Evolutionary conservation across 2,797 vertebrate species (phyloP), one percentile per base, ranked within the genome.

Genomic region (Oceanodroma leucorhoa): DNA sequence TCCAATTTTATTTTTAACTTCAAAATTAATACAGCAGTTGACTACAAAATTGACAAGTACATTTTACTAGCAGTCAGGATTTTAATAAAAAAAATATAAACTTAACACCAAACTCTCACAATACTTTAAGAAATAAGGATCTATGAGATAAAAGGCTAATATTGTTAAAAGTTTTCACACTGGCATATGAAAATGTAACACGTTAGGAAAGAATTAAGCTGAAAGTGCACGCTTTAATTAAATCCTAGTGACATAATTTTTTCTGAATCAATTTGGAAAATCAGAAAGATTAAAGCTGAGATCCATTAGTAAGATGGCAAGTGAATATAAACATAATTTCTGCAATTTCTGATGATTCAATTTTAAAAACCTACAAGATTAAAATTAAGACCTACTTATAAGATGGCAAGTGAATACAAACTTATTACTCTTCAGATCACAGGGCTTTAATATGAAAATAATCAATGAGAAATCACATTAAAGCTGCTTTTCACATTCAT

Each of bases 321-420:
- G 86, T 66, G 78, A 93, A 69, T 89, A 78, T 51, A 90, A 95
- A 88, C 79, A 87, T 70, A 86, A 93, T 80, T 91, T 77, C 69
- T 90, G 41, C 67, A 81, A 82, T 93, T 94, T 96, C 72, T 95
- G 50, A 67, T 80, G 61, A 96, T 95, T 92, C 78, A 81, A 85
- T 96, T 93, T 93, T 64, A 38, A 93, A 94, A 94, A 84, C 54
- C 46, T 71, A 90, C 34, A 92, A 89, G 86, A 95, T 94, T 90
- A 94, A 89, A 95, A 93, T 60, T 79, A 70, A 93, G 75, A 45
- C 67, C 41, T 45, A 58, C 54, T 91, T 93, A 83, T 2, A 89
- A 76, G 26, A 90, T 7, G 8, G 61, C 53, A 92, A 94, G 30
- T 34, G 86, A 95, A 60, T 81, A 78, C 34, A 72, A 89, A 75